Percentiles rank a stretch among this genome's conserved stretches.
Conservation (phyloP, 2,888 invertebrate species). For the Myathropa florea region DNA sequence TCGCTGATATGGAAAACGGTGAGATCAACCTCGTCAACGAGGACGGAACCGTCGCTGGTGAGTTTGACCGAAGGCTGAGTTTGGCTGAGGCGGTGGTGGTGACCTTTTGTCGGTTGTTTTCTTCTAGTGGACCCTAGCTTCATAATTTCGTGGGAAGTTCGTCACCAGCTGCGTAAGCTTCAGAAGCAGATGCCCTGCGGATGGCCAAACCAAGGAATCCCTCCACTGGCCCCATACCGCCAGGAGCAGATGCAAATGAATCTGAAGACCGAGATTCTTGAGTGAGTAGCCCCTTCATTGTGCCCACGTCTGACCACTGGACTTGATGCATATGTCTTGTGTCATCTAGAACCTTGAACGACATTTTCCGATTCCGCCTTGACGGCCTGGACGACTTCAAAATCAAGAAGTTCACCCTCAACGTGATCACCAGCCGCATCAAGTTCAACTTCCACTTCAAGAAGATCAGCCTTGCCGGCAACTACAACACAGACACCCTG, state of each 20-base stretch:
- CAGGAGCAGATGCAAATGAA: conserved; percentile 20
- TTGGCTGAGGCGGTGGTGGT: background rate
- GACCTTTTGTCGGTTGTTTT: background rate
- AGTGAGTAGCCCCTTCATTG: conserved; percentile 65
- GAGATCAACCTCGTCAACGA: conserved; percentile 74
- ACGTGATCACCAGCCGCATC: conserved; percentile 74
- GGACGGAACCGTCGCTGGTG: conserved; percentile 73
- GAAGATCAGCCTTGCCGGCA: conserved; percentile 75
- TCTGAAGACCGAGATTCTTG: conserved; percentile 16
- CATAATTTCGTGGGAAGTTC: conserved; percentile 76
- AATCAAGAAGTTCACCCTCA: conserved; percentile 76
- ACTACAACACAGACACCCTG: conserved; percentile 76
- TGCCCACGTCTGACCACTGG: background rate
- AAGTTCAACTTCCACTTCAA: conserved; percentile 76
- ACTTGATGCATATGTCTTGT: background rate
- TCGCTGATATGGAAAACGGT: conserved; percentile 73
- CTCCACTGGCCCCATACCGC: conserved; percentile 75
- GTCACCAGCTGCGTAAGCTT: conserved; percentile 74
- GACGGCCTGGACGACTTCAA: conserved; percentile 75
- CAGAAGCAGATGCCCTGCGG: conserved; percentile 73
- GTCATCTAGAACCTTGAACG: conserved; percentile 73
- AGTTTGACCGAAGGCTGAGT: conserved; percentile 55
- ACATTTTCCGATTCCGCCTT: conserved; percentile 74
- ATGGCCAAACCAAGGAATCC: conserved; percentile 74
- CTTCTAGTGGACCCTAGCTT: conserved; percentile 74